phyloP scores from a whole-genome alignment of 2,113 vertebrate species.

The Myodes glareolus region DNA sequence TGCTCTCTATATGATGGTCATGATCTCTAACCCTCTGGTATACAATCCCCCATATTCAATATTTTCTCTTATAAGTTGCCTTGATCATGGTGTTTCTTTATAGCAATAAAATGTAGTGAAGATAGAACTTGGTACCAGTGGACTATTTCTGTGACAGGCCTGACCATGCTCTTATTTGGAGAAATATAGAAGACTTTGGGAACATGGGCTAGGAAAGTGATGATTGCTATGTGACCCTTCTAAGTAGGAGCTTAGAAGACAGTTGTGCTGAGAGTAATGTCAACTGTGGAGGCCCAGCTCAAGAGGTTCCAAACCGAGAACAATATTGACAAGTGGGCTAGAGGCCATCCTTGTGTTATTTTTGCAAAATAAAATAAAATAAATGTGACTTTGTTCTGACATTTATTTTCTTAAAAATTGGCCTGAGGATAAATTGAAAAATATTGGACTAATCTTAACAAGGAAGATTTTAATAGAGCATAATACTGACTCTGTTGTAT shows the following conservation, averaged over 20 bases:
- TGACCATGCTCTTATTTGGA: neutral
- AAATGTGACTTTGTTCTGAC: neutral
- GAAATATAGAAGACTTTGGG: neutral
- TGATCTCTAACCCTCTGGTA: neutral
- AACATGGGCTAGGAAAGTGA: neutral
- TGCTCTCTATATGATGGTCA: neutral
- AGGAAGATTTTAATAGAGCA: neutral
- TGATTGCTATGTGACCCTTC: neutral
- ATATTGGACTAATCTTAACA: neutral
- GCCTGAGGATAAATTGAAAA: neutral
- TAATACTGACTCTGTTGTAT: neutral
- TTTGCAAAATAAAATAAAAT: neutral
- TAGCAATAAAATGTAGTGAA: neutral
- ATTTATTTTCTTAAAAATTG: neutral
- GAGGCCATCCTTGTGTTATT: neutral
- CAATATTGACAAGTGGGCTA: too few relatives aligned
- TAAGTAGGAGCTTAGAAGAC: neutral
- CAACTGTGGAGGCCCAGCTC: fast-evolving
- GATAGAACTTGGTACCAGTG: too few relatives aligned
- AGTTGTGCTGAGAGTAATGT: neutral
- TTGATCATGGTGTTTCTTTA: neutral
- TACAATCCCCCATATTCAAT: neutral
- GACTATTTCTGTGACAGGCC: neutral
- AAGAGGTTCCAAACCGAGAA: neutral
- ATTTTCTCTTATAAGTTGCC: neutral